Evolutionary conservation across 2,797 vertebrate genomes (phyloP), one percentile per base, ranked within the genome.

Genomic region (Platyrinchus mystaceus): DNA sequence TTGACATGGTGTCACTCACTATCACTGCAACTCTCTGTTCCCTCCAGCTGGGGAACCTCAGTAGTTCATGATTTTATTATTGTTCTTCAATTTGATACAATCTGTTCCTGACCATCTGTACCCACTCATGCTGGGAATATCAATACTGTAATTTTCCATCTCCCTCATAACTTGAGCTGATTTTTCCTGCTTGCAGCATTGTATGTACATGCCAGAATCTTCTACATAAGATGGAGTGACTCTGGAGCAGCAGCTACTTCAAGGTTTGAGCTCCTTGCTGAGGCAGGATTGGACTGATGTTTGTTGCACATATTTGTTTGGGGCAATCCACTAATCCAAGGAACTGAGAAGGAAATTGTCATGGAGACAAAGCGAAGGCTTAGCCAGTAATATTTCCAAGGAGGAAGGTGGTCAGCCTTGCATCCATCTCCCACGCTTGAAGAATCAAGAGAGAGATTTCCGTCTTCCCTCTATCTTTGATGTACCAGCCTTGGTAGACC

Each of bases 101-200:
- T 95, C 95, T 97, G 96, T 96, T 95, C 94, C 92, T 95, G 92
- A 89, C 96, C 96, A 97, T 97, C 96, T 97, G 96, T 94, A 96
- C 67, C 81, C 88, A 90, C 90, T 96, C 84, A 90, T 49, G 67
- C 90, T 94, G 93, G 93, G 95, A 89, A 93, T 94, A 95, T 96
- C 94, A 93, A 94, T 95, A 95, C 86, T 87, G 96, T 96, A 93
- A 94, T 96, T 96, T 96, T 96, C 95, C 95, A 87, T 96, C 88
- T 92, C 86, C 41, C 67, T 95, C 41, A 17, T 93, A 96, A 90
- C 88, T 95, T 92, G 83, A 94, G 95, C 67, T 87, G 90, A 82
- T 92, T 93, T 93, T 87, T 91, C 83, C 56, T 12, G 67, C 86
- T 94, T 92, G 90, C 81, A 92, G 88, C 84, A 70, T 87, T 74